Evolutionary conservation across 2,113 vertebrate genomes (phyloP).

Genomic region (Hystrix brachyura): DNA sequence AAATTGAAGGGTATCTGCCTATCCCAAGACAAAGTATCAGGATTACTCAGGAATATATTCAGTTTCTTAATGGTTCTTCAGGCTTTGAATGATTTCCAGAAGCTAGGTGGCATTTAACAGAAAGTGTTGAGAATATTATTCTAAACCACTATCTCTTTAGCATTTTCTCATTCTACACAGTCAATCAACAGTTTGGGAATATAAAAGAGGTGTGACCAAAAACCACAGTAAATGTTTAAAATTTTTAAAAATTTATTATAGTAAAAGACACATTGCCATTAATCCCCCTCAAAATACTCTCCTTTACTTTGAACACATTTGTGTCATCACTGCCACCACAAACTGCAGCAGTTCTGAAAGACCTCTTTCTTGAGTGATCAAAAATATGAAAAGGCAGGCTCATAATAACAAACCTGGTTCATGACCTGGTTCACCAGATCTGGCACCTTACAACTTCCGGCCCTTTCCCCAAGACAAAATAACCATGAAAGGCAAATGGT

Average conservation of each 20-base stretch:
- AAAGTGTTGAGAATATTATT: conserved; percentile 41
- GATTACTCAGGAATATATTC: not conserved
- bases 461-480: not conserved
- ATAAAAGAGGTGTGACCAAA: not conserved
- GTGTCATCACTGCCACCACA: not conserved
- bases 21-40: conserved; percentile 20
- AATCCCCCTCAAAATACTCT: not conserved
- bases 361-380: not conserved
- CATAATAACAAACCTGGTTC: not conserved
- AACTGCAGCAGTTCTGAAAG: not conserved
- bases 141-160: conserved; percentile 32
- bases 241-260: not conserved
- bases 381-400: not conserved
- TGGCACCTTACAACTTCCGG: not conserved
- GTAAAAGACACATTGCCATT: not conserved
- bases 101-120: not conserved
- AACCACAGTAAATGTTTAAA: not conserved
- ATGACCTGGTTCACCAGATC: not conserved
- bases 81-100: not conserved
- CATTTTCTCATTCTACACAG: not conserved
- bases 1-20: conserved; percentile 9
- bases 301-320: not conserved
- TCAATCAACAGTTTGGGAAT: conserved; percentile 6
- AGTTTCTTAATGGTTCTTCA: conserved; percentile 24
- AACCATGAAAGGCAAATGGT: not conserved